Evolutionary conservation across 2,888 invertebrate species (phyloP).

Genomic region (Serripes groenlandicus): DNA sequence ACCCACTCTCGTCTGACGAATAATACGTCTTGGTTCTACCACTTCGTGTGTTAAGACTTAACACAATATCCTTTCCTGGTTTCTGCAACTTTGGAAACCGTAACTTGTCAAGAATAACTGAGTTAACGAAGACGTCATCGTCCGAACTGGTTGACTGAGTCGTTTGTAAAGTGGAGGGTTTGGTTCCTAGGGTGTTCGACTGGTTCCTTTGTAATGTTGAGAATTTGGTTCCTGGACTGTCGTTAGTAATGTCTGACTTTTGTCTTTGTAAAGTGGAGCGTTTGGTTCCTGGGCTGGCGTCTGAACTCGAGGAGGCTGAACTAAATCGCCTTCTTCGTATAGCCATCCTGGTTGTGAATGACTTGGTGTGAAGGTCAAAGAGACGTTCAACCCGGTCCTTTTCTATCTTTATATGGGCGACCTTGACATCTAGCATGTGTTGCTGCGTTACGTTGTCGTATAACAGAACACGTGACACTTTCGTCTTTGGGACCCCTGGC

Average conservation of each 20-base stretch:
- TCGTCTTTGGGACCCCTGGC: constrained; percentile 77
- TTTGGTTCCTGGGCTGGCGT: not conserved
- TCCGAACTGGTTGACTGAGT: not conserved
- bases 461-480: constrained; percentile 78
- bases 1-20: constrained; percentile 68
- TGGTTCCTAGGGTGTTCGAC: not conserved
- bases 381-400: constrained; percentile 68
- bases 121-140: not conserved
- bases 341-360: constrained; percentile 65
- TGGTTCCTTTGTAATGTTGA: not conserved
- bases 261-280: not conserved
- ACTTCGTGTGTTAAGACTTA: constrained; percentile 68
- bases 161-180: not conserved
- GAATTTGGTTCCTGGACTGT: not conserved
- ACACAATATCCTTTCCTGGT: constrained; percentile 62
- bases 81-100: constrained; percentile 55
- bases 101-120: constrained; percentile 41
- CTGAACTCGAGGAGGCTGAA: not conserved
- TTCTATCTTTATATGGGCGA: constrained; percentile 76
- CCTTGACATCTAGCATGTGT: constrained; percentile 80
- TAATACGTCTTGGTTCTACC: constrained; percentile 68
- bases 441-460: constrained; percentile 83
- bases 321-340: constrained; percentile 43
- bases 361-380: constrained; percentile 74
- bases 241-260: too few relatives aligned